These are phyloP conservation scores for Pinna nobilis DNA, from an alignment of 1,140 invertebrate genomes.

Conservation along the genomic window DNA sequence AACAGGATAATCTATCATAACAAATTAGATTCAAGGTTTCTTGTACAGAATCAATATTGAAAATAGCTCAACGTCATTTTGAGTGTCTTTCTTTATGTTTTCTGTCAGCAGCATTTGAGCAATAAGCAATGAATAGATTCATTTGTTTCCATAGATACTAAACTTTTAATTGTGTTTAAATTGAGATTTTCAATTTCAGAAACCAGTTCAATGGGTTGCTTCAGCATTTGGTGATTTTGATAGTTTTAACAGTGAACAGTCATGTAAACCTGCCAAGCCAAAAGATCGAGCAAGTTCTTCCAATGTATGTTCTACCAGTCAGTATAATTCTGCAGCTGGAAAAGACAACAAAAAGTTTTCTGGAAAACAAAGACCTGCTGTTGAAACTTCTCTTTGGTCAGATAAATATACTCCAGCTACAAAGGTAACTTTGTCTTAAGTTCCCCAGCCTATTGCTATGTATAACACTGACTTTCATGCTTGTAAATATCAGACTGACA, in stretches of 20 bases:
- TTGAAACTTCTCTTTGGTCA: constrained; percentile 55
- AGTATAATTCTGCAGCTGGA: neutral
- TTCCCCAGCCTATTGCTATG: too few species aligned
- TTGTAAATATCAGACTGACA: too few species aligned
- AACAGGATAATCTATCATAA: neutral
- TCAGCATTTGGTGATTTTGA: constrained; percentile 64
- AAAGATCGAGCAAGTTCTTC: constrained; percentile 6
- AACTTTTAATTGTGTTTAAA: neutral
- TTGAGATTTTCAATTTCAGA: constrained; percentile 33
- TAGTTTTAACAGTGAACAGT: constrained; percentile 35
- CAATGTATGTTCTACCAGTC: neutral
- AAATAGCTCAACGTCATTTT: too few species aligned
- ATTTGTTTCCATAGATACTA: too few species aligned
- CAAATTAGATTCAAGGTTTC: too few species aligned
- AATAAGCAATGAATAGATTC: too few species aligned
- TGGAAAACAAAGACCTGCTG: constrained; percentile 27
- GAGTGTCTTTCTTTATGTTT: too few species aligned
- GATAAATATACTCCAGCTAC: constrained; percentile 61
- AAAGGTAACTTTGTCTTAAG: constrained; percentile 53
- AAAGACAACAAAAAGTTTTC: constrained; percentile 15
- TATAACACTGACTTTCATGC: too few species aligned
- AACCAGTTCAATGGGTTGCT: constrained; percentile 60
- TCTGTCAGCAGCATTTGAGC: too few species aligned
- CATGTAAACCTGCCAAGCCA: constrained; percentile 18
- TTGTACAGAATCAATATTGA: too few species aligned